A percentile compares a stretch with the other conserved stretches of the same genome.
Evolutionary conservation across 2,888 invertebrate genomes (phyloP).

Genomic region (Acleris holmiana): DNA sequence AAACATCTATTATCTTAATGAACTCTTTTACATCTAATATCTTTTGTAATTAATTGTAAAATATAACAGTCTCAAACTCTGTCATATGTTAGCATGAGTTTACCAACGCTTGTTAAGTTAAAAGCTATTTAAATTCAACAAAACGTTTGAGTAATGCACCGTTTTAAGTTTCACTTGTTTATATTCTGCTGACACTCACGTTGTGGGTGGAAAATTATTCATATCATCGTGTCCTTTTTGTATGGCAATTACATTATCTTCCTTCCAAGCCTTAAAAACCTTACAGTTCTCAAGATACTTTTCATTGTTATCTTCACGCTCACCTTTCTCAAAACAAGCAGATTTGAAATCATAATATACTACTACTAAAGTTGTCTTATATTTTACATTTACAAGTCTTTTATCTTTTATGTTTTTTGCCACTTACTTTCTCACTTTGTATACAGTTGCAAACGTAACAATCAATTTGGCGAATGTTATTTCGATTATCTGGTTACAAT

Average conservation of each 20-base stretch:
- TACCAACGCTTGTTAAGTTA: not conserved
- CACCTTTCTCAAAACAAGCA: constrained; percentile 38
- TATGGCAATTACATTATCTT: constrained; percentile 19
- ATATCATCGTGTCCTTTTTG: not conserved
- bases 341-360: constrained; percentile 19
- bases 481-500: constrained; percentile 24
- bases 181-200: constrained; percentile 32
- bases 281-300: constrained; percentile 39
- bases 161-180: constrained; percentile 35
- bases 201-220: constrained; percentile 39
- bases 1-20: too few relatives aligned
- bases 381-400: constrained; percentile 26
- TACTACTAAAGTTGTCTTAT: constrained; percentile 25
- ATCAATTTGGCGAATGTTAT: constrained; percentile 30
- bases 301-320: constrained; percentile 35
- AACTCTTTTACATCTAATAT: too few relatives aligned
- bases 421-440: constrained; percentile 36
- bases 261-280: constrained; percentile 33
- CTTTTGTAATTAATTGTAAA: too few relatives aligned
- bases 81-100: not conserved
- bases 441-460: constrained; percentile 36
- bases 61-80: too few relatives aligned
- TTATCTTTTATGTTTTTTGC: constrained; percentile 35
- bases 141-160: constrained; percentile 14
- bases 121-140: constrained; percentile 13